Base-by-base conservation (phyloP, 2,888 invertebrate species). In the Acronicta psi region DNA sequence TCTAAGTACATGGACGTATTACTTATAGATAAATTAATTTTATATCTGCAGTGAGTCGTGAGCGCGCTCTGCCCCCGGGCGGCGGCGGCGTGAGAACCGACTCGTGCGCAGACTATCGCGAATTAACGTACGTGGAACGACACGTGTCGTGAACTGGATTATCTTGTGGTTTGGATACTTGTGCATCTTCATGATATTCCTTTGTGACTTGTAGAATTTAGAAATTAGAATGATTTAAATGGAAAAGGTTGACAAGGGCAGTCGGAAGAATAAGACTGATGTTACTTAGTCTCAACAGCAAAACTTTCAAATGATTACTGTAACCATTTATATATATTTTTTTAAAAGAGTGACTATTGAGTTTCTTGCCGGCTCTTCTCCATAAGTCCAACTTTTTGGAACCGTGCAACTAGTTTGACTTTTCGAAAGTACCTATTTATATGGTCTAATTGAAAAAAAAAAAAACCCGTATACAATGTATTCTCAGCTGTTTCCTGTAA, bases 21-120 rank as follows among this genome's bases (percentile, higher is more conserved):
- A 88, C 84, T 88, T 89, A 88, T 92, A 93, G 93, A 93, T 93
- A 94, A 93, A 93, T 93, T 92, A 92, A 93, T 93, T 91, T 90
- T 88, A 89, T 93, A 93, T 92, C 88, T 89, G 84, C 79, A 77
- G 76, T 66, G 83, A 88, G 92, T 93, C 93, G 93, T 93, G 93
- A 85, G 85, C 86, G 81, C 84, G 83, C 78, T 80, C 71, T 83
- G 93, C 92, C 93, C 83, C 92, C 91, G 91, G 93, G 93, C 93
- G 85, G 81, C 79, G 79, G 80, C 87, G 86, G 84, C 93, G 93
- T 94, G 94, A 93, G 93, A 94, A 93, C 88, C 75, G 66, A 70
- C 78, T 71, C 79, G 75, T 77, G 80, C 80, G 61, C 72, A 60
- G 34, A 56, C 70, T 69, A 54, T 73, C 73, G 72, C 74, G 72